These are phyloP conservation scores for Torymus texanus DNA, from an alignment of 2,888 invertebrate genomes.

Conservation along the genomic window DNA sequence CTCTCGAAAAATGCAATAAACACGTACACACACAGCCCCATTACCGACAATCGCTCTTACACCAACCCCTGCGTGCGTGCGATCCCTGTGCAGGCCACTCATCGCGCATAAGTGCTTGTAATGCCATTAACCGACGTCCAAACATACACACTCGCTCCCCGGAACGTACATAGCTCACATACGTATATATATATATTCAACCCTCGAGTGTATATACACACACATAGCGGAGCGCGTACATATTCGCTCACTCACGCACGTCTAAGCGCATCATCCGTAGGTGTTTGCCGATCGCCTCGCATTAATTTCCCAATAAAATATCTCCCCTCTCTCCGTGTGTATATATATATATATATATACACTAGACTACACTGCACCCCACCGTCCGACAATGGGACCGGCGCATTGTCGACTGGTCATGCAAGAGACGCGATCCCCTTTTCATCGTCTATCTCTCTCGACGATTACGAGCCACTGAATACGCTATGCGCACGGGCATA, in stretches of 20 bases:
- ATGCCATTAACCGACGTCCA: constrained; percentile 44
- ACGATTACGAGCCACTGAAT: constrained; percentile 63
- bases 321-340: constrained; percentile 6
- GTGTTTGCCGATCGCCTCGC: constrained; percentile 49
- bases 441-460: constrained; percentile 48
- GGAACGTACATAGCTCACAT: neutral
- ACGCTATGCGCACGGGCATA: constrained; percentile 48
- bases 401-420: constrained; percentile 60
- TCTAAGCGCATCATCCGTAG: constrained; percentile 9
- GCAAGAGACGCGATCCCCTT: constrained; percentile 60
- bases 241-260: neutral
- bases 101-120: constrained; percentile 34
- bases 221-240: neutral
- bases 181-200: neutral
- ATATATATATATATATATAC: constrained; percentile 4
- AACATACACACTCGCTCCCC: constrained; percentile 14
- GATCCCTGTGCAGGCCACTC: neutral
- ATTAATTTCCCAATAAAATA: constrained; percentile 50
- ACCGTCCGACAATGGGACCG: constrained; percentile 53
- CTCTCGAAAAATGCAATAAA: too few relatives aligned
- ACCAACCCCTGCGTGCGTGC: too few relatives aligned
- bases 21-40: too few relatives aligned
- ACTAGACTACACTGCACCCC: neutral
- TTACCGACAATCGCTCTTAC: too few relatives aligned
- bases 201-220: neutral